Evolutionary conservation across 2,113 vertebrate genomes (phyloP), one percentile per base, ranked within the genome.

Genomic region (Anolis sagrei): DNA sequence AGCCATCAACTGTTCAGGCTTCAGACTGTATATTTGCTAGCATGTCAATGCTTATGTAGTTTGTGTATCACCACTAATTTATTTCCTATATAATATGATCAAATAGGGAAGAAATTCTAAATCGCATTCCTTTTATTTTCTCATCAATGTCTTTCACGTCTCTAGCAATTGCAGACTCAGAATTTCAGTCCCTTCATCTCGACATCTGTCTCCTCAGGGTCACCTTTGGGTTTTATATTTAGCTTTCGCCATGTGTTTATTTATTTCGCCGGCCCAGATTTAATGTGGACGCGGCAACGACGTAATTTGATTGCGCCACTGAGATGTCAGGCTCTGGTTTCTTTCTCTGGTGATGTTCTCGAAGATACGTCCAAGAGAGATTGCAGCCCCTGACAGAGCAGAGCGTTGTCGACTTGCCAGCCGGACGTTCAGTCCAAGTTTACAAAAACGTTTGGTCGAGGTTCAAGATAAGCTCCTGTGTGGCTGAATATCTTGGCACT

Each of bases 1-100:
- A 90, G 72, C 72, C 39, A 25, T 84, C 84, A 86, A 73, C 11
- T 93, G 90, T 89, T 83, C 81, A 69, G 7, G 5, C 75, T 91
- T 61, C 70, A 73, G 32, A 32, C 39, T 78, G 39, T 82, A 76
- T 82, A 79, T 83, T 77, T 25, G 27, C 3, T 79, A 54, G 34
- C 49, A 0, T 34, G 81, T 72, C 76, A 84, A 29, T 39, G 14
- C 87, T 78, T 74, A 27, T 80, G 0, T 54, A 25, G 2, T 27
- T 79, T 27, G 34, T 51, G 1, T 73, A 32, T 87, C 29, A 82
- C 0, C 68, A 58, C 69, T 68, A 88, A 79, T 87, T 74, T 4
- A 70, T 70, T 27, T 77, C 79, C 62, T 72, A 29, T 7, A 1
- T 61, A 66, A 39, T 48, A 34, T 9, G 16, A 73, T 76, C 54